phyloP scores from a whole-genome alignment of 1,140 invertebrate genomes.

The Matsumurasca onukii region DNA sequence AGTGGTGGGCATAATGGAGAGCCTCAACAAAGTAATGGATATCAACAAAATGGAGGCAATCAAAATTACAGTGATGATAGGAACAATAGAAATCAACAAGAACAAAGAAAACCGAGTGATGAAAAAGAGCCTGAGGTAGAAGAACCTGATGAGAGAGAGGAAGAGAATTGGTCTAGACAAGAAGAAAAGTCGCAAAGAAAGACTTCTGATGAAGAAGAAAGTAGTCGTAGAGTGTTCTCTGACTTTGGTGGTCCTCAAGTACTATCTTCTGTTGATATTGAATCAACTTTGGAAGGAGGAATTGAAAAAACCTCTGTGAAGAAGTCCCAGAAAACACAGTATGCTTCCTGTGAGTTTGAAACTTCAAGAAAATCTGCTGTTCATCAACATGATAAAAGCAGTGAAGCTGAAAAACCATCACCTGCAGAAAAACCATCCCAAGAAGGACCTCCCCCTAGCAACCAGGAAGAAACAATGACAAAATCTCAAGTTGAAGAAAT shows the following conservation, averaged over 20 bases:
- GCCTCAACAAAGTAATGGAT: background rate
- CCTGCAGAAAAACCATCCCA: background rate
- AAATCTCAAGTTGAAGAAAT: constrained; percentile 38
- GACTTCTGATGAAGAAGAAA: constrained; percentile 8
- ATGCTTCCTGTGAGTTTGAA: background rate
- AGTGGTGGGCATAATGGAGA: background rate
- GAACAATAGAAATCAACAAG: constrained; percentile 24
- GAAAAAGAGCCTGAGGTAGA: constrained; percentile 8
- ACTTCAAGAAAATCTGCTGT: background rate
- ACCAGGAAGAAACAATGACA: constrained; percentile 19
- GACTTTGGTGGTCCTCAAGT: constrained; percentile 13
- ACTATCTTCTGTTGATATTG: background rate
- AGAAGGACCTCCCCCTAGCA: background rate
- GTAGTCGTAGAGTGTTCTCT: constrained; percentile 2
- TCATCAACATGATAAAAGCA: constrained; percentile 4
- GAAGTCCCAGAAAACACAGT: background rate
- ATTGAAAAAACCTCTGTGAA: constrained; percentile 10
- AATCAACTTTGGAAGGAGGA: constrained; percentile 11
- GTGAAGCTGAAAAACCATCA: background rate
- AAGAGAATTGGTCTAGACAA: constrained; percentile 4
- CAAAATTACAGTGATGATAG: background rate
- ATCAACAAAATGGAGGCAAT: background rate
- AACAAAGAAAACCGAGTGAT: constrained; percentile 6
- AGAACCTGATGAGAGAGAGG: background rate
- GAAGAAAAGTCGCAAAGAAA: constrained; percentile 15